Evolutionary conservation across 2,113 vertebrate species (phyloP), one percentile per base, ranked within the genome.

Genomic region (Sardina pilchardus): DNA sequence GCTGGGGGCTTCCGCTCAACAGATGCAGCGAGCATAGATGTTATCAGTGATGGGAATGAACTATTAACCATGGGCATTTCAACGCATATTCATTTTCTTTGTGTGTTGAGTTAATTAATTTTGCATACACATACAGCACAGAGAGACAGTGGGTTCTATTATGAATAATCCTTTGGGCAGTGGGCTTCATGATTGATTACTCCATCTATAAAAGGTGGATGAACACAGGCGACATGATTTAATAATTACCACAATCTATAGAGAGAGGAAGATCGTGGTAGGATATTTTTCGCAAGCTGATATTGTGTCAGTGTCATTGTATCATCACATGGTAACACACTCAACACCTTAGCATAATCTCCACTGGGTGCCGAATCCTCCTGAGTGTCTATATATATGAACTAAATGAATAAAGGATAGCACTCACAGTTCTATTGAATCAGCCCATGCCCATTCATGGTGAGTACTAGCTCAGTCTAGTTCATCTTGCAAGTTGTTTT

Each of bases 51-150:
- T 36, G 53, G 6, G 19, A 59, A n/a, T 59, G 21, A 36, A 36
- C 34, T 39, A 78, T 34, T 71, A 34, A 10, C 63, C 63, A 30
- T 34, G 30, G 71, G 71, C 26, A 17, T 36, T 17, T 36, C 17
- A 36, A 78, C 12, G 71, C 71, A 78, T 78, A 78, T 78, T 34
- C 36, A 78, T 78, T 78, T 78, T 5, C 71, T 71, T 71, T 78
- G 71, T 36, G 12, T 36, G 16, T 16, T 14, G 12, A 36, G 21
- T 78, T 78, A 78, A 78, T 78, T 78, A 14, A 36, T 78, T 36
- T 30, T 34, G 71, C n/a, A 34, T 78, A 34, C 67, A 75, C 10
- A 30, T 36, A 34, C 71, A 78, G 30, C 14, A 75, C 67, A 34
- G 30, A 16, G 14, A 30, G 71, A 26, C 26, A 75, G 8, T 75